Conservation (phyloP, 2,113 vertebrate genomes). For the Rhizomys pruinosus region DNA sequence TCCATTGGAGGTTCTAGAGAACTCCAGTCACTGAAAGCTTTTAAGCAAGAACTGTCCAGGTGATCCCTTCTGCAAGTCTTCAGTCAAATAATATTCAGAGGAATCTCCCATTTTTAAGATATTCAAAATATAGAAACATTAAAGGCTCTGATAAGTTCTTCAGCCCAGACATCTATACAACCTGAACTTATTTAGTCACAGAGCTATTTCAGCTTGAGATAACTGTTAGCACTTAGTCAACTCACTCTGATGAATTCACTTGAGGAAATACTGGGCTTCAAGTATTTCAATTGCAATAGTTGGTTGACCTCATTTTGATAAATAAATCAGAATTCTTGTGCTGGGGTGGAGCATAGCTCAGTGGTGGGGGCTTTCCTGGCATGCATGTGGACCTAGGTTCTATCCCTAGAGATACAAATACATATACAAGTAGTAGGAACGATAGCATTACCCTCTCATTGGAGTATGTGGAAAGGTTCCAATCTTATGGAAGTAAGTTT, state of each 20-base stretch:
- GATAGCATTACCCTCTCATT: not conserved
- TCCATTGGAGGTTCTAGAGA: not conserved
- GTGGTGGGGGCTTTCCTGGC: not conserved
- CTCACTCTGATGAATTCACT: not conserved
- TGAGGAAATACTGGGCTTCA: not conserved
- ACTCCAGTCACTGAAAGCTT: not conserved
- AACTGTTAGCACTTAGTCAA: not conserved
- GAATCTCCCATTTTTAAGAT: not conserved
- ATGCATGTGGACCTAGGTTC: not conserved
- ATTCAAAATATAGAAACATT: not conserved
- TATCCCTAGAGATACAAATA: not conserved
- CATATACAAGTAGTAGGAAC: not conserved
- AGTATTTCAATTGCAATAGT: not conserved
- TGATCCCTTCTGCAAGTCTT: not conserved
- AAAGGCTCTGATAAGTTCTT: not conserved
- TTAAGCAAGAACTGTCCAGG: not conserved
- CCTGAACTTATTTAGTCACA: not conserved
- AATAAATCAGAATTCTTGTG: not conserved
- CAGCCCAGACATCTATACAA: not conserved
- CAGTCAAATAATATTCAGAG: not conserved
- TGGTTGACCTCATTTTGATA: not conserved
- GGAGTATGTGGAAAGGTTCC: not conserved
- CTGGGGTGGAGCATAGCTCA: not conserved
- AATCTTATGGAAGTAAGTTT: conserved; percentile 35
- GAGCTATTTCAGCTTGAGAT: not conserved